Evolutionary conservation across 2,888 invertebrate genomes (phyloP).

Genomic region (Marasmarcha lunaedactyla): DNA sequence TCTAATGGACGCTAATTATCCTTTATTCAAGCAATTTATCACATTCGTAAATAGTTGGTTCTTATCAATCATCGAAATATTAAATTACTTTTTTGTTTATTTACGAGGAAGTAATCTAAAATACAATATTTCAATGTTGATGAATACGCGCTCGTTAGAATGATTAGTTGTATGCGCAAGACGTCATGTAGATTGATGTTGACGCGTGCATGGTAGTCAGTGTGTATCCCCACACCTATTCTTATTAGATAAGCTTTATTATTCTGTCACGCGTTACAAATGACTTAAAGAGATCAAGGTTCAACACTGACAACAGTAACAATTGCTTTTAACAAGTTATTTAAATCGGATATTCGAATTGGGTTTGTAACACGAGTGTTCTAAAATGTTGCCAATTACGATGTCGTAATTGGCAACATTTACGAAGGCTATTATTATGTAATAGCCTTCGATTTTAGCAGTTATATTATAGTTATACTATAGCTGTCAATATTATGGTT

Average conservation of each 20-base stretch:
- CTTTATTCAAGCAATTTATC: slow-evolving; percentile 1
- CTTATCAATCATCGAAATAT: no score
- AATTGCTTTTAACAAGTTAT: not conserved
- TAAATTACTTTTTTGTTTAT: not conserved
- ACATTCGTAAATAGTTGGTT: no score
- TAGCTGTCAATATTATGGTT: no score
- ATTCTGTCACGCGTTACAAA: slow-evolving; percentile 1
- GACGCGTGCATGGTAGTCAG: not conserved
- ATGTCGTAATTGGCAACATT: no score
- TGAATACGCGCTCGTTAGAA: slow-evolving; percentile 28
- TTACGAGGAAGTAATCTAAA: slow-evolving; percentile 4
- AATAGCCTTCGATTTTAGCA: no score
- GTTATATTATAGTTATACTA: no score
- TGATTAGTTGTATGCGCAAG: slow-evolving; percentile 14
- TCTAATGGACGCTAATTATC: slow-evolving; percentile 13
- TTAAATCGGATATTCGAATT: not conserved
- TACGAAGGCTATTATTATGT: no score
- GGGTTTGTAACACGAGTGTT: no score
- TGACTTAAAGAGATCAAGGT: not conserved
- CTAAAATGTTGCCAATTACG: no score
- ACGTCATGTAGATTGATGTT: not conserved
- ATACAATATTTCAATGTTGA: slow-evolving; percentile 21
- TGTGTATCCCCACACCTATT: not conserved
- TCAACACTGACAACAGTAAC: not conserved
- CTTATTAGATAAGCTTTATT: not conserved